Evolutionary conservation across 2,113 vertebrate species (phyloP).

Genomic region (Alexandromys fortis): DNA sequence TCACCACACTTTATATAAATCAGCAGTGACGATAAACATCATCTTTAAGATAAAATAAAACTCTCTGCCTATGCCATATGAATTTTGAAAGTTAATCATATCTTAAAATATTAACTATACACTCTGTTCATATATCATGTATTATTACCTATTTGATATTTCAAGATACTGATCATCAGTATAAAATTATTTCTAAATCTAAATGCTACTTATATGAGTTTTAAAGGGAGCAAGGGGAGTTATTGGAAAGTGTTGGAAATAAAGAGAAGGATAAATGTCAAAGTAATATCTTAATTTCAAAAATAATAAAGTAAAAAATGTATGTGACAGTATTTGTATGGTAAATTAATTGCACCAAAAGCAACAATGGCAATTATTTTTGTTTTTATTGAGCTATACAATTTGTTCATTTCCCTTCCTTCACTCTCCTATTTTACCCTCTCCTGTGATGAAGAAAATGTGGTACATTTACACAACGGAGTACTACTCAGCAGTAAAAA

Average conservation of each 20-base stretch:
- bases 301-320: neutral
- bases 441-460: no score
- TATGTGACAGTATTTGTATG: neutral
- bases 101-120: neutral
- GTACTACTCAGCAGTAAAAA: no score
- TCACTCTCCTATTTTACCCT: no score
- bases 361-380: neutral
- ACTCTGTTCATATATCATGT: constrained; percentile 12
- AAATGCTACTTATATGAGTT: constrained; percentile 7
- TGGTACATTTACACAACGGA: no score
- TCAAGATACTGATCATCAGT: constrained; percentile 15
- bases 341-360: constrained; percentile 18
- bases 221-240: neutral
- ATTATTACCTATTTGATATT: constrained; percentile 42
- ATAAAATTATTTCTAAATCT: constrained; percentile 35
- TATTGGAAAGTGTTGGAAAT: neutral
- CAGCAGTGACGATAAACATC: constrained; percentile 4
- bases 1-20: constrained; percentile 6
- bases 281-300: neutral
- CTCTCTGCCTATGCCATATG: constrained; percentile 10
- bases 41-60: constrained; percentile 55
- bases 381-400: no score
- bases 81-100: neutral
- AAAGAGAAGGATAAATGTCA: neutral
- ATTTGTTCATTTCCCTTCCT: no score